phyloP scores from a whole-genome alignment of 23 tunicate genomes.

The Halocynthia roretzi region DNA sequence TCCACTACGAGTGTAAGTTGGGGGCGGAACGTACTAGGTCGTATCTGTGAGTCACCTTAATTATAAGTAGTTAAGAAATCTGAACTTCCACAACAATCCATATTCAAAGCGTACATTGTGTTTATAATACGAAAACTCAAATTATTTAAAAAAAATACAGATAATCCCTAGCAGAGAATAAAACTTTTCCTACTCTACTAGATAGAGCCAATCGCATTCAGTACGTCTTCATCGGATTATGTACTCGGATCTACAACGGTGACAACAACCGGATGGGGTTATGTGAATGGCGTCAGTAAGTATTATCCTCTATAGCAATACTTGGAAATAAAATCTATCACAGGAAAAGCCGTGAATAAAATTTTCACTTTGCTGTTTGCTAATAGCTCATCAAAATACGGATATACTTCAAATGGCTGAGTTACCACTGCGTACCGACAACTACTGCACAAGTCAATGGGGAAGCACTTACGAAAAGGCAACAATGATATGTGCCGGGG shows the following conservation, averaged over 20 bases:
- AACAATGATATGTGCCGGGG: conserved; percentile 62
- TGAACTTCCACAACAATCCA: neutral
- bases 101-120: neutral
- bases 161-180: too few species aligned
- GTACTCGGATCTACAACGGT: conserved; percentile 23
- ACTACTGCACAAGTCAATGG: conserved; percentile 28
- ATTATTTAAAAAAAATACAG: too few species aligned
- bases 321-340: neutral
- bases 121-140: neutral
- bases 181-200: too few species aligned
- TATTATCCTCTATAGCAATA: neutral
- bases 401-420: conserved; percentile 44
- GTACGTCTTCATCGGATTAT: too few species aligned
- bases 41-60: conserved; percentile 26
- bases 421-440: conserved; percentile 27
- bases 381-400: conserved; percentile 24
- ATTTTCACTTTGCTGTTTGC: neutral
- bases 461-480: conserved; percentile 22
- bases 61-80: neutral
- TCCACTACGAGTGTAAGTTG: neutral
- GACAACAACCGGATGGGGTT: conserved; percentile 80
- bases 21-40: too few species aligned
- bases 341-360: neutral
- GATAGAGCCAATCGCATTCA: too few species aligned
- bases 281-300: conserved; percentile 47